phyloP scores from a whole-genome alignment of 2,888 invertebrate species.

The Drosophila atroscutellata region DNA sequence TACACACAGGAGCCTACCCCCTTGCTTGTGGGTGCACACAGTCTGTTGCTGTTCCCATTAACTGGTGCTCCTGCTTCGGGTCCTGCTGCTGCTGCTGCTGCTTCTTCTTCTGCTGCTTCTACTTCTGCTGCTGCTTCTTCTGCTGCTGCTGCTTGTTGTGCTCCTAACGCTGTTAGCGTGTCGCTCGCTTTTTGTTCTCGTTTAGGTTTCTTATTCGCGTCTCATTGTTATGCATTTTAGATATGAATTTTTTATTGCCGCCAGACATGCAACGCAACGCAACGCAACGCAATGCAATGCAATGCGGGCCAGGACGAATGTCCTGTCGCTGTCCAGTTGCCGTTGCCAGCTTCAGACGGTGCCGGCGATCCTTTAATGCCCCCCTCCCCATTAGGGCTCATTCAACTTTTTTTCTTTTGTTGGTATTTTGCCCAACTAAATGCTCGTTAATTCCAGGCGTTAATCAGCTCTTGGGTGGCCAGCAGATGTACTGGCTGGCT shows the following conservation, averaged over 20 bases:
- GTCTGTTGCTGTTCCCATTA: neutral
- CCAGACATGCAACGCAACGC: constrained; percentile 61
- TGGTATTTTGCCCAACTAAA: constrained; percentile 58
- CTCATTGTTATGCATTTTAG: constrained; percentile 79
- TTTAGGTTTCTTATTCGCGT: constrained; percentile 25
- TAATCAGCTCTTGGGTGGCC: constrained; percentile 68
- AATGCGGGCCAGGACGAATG: constrained; percentile 14
- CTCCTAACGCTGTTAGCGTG: constrained; percentile 41
- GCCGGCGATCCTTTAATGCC: constrained; percentile 11
- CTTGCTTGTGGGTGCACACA: constrained; percentile 31
- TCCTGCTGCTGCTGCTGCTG: neutral
- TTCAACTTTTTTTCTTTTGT: constrained; percentile 7
- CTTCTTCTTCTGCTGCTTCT: neutral
- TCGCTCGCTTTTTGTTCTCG: constrained; percentile 50
- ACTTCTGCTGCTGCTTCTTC: neutral
- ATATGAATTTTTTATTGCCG: constrained; percentile 72
- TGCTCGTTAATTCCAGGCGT: constrained; percentile 72
- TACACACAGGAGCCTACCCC: neutral
- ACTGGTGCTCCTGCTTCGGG: neutral
- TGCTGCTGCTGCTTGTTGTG: neutral
- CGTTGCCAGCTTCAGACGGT: constrained; percentile 13
- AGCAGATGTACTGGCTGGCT: constrained; percentile 26
- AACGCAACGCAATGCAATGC: neutral
- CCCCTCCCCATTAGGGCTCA: constrained; percentile 11
- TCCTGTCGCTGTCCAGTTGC: constrained; percentile 23